A percentile compares a stretch with the other conserved stretches of the same genome.
phyloP scores from a whole-genome alignment of 92 coral and sea anemone genomes.

The Zoanthus gigantus region DNA sequence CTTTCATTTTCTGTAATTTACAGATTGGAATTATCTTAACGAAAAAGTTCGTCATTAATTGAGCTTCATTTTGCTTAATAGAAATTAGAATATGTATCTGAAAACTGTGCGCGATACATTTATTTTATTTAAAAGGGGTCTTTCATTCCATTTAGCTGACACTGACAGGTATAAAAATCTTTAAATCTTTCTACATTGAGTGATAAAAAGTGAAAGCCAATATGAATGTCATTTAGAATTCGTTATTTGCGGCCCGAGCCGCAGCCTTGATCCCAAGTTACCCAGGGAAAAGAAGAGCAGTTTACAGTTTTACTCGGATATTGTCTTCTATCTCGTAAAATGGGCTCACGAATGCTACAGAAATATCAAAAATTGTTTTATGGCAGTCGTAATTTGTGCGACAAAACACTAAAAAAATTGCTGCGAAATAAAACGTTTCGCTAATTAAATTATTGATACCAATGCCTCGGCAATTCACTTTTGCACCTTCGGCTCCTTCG shows the following conservation, averaged over 20 bases:
- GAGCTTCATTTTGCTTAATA: not conserved
- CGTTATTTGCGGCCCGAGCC: not conserved
- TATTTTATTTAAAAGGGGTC: not conserved
- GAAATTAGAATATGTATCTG: not conserved
- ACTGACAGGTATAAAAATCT: not conserved
- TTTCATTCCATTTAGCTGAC: not conserved
- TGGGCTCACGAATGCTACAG: not conserved
- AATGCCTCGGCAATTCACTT: constrained; percentile 4
- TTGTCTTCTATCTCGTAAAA: not conserved
- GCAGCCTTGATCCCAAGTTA: not conserved
- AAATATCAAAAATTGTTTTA: no score
- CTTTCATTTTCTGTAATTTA: constrained; percentile 15
- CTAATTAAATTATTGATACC: constrained; percentile 45
- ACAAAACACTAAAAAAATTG: not conserved
- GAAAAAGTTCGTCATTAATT: constrained; percentile 6
- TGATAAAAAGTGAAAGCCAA: not conserved
- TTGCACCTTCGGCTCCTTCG: not conserved
- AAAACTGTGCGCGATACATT: not conserved
- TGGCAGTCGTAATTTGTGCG: no score
- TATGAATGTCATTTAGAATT: constrained; percentile 1
- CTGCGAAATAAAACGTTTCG: not conserved
- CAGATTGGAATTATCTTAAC: not conserved
- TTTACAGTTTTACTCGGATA: not conserved
- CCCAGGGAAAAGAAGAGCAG: not conserved
- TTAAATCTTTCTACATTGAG: not conserved